Evolutionary conservation across 2,113 vertebrate species (phyloP).

Genomic region (Eptatretus burgeri): DNA sequence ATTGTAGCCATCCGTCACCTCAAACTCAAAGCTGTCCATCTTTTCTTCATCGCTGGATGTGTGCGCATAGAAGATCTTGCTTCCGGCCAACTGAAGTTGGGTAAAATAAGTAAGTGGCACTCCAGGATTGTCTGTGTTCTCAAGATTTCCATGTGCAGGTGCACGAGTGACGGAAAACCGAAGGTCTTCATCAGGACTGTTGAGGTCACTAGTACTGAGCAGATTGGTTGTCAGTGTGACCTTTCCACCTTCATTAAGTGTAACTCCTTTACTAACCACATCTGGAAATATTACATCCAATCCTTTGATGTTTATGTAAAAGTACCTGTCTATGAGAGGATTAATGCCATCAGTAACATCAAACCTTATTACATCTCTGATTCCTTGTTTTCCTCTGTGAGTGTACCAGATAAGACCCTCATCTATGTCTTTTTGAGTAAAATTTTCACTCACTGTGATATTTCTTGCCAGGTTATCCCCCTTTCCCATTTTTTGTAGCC

Average conservation of each 20-base stretch:
- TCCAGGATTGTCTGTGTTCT: slow-evolving; percentile 15
- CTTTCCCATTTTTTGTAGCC: slow-evolving; percentile 26
- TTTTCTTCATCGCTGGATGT: slow-evolving; percentile 17
- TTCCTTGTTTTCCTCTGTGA: slow-evolving; percentile 15
- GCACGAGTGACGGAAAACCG: slow-evolving; percentile 14
- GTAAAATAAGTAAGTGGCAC: slow-evolving; percentile 16
- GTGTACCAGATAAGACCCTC: slow-evolving; percentile 14
- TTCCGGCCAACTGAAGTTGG: slow-evolving; percentile 16
- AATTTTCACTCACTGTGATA: slow-evolving; percentile 18
- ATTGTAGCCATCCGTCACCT: slow-evolving; percentile 16
- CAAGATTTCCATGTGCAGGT: slow-evolving; percentile 15
- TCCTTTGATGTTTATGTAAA: slow-evolving; percentile 15
- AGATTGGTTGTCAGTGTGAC: slow-evolving; percentile 16
- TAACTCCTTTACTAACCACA: slow-evolving; percentile 17
- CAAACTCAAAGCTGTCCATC: slow-evolving; percentile 19
- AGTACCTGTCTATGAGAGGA: slow-evolving; percentile 15
- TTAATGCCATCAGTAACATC: slow-evolving; percentile 23
- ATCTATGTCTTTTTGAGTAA: slow-evolving; percentile 22
- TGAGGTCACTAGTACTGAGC: slow-evolving; percentile 17
- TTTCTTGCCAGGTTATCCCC: slow-evolving; percentile 18
- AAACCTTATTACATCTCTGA: slow-evolving; percentile 19
- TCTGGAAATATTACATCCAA: slow-evolving; percentile 16
- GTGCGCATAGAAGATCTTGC: slow-evolving; percentile 18
- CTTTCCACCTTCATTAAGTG: slow-evolving; percentile 16
- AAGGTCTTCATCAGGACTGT: slow-evolving; percentile 16